Percentiles rank a stretch among this genome's conserved stretches.
These are phyloP conservation scores for Rhodeus uyekii DNA, from an alignment of 2,797 vertebrate genomes.

Conservation along the genomic window DNA sequence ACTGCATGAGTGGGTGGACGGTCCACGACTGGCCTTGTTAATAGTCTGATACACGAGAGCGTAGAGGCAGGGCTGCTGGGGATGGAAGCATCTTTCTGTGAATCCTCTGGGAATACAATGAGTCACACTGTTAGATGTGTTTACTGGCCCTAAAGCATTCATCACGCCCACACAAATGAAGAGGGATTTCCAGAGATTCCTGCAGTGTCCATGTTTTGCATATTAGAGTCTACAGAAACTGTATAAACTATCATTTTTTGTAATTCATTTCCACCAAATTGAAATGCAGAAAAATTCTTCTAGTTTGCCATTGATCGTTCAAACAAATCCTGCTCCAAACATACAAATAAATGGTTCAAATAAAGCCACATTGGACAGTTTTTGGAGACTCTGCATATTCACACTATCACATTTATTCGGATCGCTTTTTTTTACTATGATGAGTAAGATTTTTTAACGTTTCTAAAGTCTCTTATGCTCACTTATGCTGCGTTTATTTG, in stretches of 20 bases:
- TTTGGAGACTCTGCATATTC: not conserved
- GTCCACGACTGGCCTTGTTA: conserved; percentile 10
- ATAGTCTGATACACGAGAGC: conserved; percentile 3
- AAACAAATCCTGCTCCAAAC: not conserved
- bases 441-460: not conserved
- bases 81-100: conserved; percentile 25
- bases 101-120: conserved; percentile 28
- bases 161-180: not conserved
- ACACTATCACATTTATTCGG: too few species aligned
- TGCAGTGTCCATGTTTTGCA: not conserved
- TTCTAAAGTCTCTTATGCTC: not conserved
- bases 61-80: conserved; percentile 4
- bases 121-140: conserved; percentile 24
- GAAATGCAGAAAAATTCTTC: not conserved
- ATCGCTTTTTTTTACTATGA: not conserved
- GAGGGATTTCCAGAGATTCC: not conserved
- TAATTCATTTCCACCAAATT: too few species aligned
- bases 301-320: not conserved
- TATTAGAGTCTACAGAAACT: not conserved
- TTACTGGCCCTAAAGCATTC: conserved; percentile 12
- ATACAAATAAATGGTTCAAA: not conserved
- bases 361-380: not conserved
- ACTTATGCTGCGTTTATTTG: not conserved
- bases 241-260: not conserved
- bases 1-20: conserved; percentile 4